Base-by-base conservation (phyloP, 1,140 invertebrate species). In the Zaprionus camerounensis region DNA sequence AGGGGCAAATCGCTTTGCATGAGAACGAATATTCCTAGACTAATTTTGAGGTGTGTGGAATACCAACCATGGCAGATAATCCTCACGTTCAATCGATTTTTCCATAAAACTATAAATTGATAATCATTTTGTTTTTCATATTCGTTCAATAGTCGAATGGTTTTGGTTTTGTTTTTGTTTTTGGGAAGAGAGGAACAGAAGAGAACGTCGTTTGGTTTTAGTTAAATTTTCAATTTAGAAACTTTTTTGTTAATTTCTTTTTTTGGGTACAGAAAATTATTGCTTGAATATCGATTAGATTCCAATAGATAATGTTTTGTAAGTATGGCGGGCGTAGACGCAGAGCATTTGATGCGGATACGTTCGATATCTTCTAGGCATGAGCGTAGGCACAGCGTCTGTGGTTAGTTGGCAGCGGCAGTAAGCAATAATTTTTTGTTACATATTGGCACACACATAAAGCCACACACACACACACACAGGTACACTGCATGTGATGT, bases 61-160 rank as follows among this genome's bases (percentile, higher is more conserved):
- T 95, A 96, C 95, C 95, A 95, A 95, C 95, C 95, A 96, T 94
- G 95, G 95, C 92, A 95, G 94, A 94, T 95, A 95, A 93, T 95
- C 95, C 95, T 95, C 95, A 93, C 88, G 91, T 71, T 96, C 95
- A 93, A 94, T 94, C 81, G 93, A 91, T 94, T 95, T 95, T 94
- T 95, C 95, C 95, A 95, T 94, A 94, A 94, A 95, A 95, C 95
- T 96, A 95, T 91, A 87, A 61, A 68, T 65, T 73, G 31, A 38
- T 34, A 13, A 73, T 56, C 61, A 61, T 58, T 61, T 51, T 67
- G 44, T 70, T 69, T 46, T 53, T 28, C 12, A 55, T 26, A 51
- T 22, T 51, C 11, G 46, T 56, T 74, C 34, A 61, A 46, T 17
- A 17, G 41, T 46, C 41, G 41, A 46, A 17, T 44, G 41, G 15